These are phyloP conservation scores for Apostichopus leukothele DNA, from an alignment of 53 echinoderm and acorn worm genomes.

Conservation along the genomic window DNA sequence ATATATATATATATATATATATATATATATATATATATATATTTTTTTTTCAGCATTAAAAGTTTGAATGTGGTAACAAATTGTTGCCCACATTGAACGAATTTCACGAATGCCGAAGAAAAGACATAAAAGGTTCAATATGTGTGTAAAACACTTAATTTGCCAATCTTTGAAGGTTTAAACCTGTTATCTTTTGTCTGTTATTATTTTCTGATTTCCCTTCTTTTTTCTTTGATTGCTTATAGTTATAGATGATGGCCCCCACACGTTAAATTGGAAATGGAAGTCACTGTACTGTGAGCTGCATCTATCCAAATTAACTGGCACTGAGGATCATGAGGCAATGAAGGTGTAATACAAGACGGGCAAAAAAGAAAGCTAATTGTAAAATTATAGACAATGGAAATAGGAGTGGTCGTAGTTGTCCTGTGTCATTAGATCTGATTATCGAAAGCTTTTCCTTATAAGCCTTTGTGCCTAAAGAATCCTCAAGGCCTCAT, in stretches of 20 bases:
- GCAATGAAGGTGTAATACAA: neutral
- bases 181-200: neutral
- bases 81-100: no score
- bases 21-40: no score
- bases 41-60: no score
- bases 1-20: no score
- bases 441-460: neutral
- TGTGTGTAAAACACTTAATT: neutral
- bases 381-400: conserved; percentile 3
- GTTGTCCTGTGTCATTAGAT: neutral
- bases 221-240: neutral
- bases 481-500: neutral
- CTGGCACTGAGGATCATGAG: neutral
- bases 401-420: neutral
- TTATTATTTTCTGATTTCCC: neutral
- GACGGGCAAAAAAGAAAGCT: neutral
- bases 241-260: neutral
- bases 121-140: no score
- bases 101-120: no score
- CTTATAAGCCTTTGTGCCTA: neutral
- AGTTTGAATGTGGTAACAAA: no score
- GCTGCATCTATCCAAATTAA: neutral
- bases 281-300: neutral
- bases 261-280: neutral
- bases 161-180: neutral